phyloP scores from a whole-genome alignment of 2,113 vertebrate genomes.

The Gavialis gangeticus region DNA sequence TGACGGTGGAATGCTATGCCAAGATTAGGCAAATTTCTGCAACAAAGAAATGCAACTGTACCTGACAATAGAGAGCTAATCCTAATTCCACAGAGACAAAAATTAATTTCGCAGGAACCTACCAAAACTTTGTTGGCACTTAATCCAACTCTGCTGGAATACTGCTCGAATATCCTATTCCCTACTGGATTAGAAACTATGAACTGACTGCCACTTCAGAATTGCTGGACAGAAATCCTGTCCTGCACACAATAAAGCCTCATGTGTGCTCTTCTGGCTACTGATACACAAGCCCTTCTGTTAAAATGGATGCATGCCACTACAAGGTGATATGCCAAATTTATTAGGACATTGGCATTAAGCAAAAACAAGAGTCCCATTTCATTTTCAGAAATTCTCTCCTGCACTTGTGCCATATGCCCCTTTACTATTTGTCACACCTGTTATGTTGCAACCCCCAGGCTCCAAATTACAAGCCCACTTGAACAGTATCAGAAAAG shows the following conservation, averaged over 20 bases:
- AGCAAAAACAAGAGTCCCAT: background rate
- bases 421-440: background rate
- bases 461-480: background rate
- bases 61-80: background rate
- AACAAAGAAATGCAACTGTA: background rate
- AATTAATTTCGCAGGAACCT: background rate
- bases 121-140: background rate
- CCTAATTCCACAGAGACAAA: background rate
- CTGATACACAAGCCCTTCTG: background rate
- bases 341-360: background rate
- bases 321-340: background rate
- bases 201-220: background rate
- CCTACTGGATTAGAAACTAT: background rate
- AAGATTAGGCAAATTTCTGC: background rate
- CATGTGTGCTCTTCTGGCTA: background rate
- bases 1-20: accelerated
- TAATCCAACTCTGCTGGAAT: accelerated
- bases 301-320: background rate
- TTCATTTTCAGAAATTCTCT: background rate
- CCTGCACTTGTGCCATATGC: background rate
- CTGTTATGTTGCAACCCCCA: accelerated
- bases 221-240: background rate
- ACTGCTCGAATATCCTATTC: background rate
- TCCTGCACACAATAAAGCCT: background rate
- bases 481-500: background rate